Percentiles rank a stretch among this genome's conserved stretches.
Evolutionary conservation across 2,797 vertebrate genomes (phyloP).

Genomic region (Mormyrus proboscirostris): DNA sequence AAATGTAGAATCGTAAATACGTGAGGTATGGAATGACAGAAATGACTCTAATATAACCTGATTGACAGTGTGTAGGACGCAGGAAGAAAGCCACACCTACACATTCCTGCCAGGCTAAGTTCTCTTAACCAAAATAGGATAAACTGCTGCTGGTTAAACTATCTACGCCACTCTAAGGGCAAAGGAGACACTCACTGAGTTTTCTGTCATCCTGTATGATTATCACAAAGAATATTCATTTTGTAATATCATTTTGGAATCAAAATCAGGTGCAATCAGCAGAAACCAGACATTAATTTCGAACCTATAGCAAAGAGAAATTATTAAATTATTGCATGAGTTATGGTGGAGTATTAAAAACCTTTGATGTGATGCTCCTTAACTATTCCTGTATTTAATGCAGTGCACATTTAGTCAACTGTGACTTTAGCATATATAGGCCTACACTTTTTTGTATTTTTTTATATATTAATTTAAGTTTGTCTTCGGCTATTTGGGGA

Average conservation of each 20-base stretch:
- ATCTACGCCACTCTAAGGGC: not conserved
- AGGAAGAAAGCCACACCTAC: not conserved
- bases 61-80: not conserved
- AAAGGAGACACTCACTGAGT: not conserved
- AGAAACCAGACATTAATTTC: not conserved
- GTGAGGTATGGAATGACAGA: not conserved
- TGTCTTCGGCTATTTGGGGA: not conserved
- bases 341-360: not conserved
- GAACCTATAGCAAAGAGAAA: not conserved
- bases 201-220: not conserved
- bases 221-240: not conserved
- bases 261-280: not conserved
- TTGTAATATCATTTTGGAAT: not conserved
- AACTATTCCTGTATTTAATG: not conserved
- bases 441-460: not conserved
- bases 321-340: not conserved
- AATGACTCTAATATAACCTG: not conserved
- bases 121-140: not conserved
- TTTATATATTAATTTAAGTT: not conserved
- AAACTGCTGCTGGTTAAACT: not conserved
- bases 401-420: not conserved
- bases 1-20: not conserved
- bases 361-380: not conserved
- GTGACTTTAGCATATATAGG: not conserved
- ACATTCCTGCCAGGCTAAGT: not conserved